These are phyloP conservation scores for Prenolepis imparis DNA, from an alignment of 2,888 invertebrate species.

Conservation along the genomic window DNA sequence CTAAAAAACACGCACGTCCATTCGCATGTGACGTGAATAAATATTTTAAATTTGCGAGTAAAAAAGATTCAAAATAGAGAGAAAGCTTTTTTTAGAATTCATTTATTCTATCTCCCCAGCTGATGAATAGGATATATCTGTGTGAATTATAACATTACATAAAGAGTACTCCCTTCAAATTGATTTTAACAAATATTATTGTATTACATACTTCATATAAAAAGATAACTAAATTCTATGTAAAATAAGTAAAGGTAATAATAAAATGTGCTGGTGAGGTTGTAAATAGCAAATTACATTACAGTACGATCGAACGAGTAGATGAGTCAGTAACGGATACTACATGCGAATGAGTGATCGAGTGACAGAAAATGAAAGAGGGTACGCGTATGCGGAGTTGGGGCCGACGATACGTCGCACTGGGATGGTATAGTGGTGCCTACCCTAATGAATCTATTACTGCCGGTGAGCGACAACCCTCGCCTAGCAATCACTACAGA, in stretches of 20 bases:
- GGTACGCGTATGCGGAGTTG: constrained; percentile 56
- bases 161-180: neutral
- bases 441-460: constrained; percentile 84
- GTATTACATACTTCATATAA: neutral
- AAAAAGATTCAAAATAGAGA: neutral
- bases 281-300: constrained; percentile 16
- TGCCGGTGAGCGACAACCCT: constrained; percentile 75
- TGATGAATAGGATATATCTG: neutral
- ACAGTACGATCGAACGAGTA: constrained; percentile 1
- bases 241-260: neutral
- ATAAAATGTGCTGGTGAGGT: neutral
- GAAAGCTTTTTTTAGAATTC: neutral
- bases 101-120: neutral
- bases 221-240: neutral
- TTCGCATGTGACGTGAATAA: neutral
- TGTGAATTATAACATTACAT: neutral
- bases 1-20: neutral
- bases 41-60: neutral
- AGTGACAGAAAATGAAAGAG: constrained; percentile 62
- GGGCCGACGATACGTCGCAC: constrained; percentile 73
- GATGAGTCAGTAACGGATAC: constrained; percentile 45
- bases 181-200: neutral
- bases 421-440: constrained; percentile 68
- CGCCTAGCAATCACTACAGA: constrained; percentile 79
- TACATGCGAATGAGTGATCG: constrained; percentile 52